Evolutionary conservation across 1,140 invertebrate species (phyloP), one percentile per base, ranked within the genome.

Genomic region (Drosophila willistoni): DNA sequence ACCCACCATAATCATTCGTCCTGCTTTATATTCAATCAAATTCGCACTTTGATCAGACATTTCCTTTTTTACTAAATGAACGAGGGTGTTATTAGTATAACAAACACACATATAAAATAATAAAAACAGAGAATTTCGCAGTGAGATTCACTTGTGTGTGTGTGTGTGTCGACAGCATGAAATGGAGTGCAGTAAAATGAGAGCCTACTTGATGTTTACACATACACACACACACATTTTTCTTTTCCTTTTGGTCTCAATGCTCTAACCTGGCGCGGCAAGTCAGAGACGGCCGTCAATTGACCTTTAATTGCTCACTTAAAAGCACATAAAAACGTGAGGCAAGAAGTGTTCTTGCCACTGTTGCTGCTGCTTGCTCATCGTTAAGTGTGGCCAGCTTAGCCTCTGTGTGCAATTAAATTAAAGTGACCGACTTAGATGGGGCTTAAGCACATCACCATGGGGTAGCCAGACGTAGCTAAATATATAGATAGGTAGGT

Each of bases 1-100:
- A 29, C 96, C 97, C 92, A 97, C 97, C 93, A 98, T 93, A 55
- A 94, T 96, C 98, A 99, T 99, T 94, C 98, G 98, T 19, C 98
- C 98, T 68, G 98, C 98, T 91, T 97, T 95, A 91, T 99, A 98
- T 93, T 99, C 98, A 0, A 98, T 95, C 61, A 99, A 92, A 66
- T 70, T 76, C 33, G 44, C 9, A 14, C 14, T 19, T 59, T 19
- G 14, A 12, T 7, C 14, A 12, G 33, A 39, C 17, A 34, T 36
- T 47, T 39, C 2, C 2, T 1, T 39, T 39, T 3, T 0, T 2
- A 13, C 36, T 39, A 39, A 39, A 2, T 14, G 19, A 10, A 10
- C 17, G 29, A 14, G 5, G 25, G 1, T 25, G 25, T 5, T 25
- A 36, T 1, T 1, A 1, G 19, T 22, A 29, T n/a, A 9, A 55